Evolutionary conservation across 2,888 invertebrate genomes (phyloP), one percentile per base, ranked within the genome.

Genomic region (Limenitis camilla): DNA sequence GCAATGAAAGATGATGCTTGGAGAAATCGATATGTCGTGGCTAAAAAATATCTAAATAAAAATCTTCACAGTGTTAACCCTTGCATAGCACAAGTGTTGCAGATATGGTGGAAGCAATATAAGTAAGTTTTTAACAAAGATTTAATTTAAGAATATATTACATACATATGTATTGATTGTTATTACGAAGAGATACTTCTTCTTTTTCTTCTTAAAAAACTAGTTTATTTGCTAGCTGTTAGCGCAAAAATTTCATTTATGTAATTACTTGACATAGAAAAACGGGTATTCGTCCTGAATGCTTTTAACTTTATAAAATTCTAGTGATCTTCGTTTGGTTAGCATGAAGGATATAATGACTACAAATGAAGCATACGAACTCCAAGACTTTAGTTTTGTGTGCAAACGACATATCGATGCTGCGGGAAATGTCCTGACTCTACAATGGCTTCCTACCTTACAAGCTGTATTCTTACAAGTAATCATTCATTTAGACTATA

Each of bases 71-170:
- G 91, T 45, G 92, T 95, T 40, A 95, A 96, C 78, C 93, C 94
- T 0, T 94, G 95, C 65, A 91, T 97, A 63, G 90, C 93, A 10
- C 93, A 92, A 69, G 91, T 95, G 43, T 76, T 96, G 55, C 92
- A 92, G 68, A 88, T 96, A 47, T 97, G 96, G 96, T 92, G 92
- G 78, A 89, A 90, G 45, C 91, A 92, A 62, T 96, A 93, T 71
- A 91, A 91, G 93, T 91, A 76, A 74, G 80, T 71, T 36, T 5
- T n/a, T n/a, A 29, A n/a, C 2, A 43, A n/a, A 42, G 5, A 8
- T 30, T 48, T 27, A 10, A 27, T 7, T n/a, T n/a, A n/a, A n/a
- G n/a, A n/a, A n/a, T n/a, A n/a, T n/a, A n/a, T n/a, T n/a, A n/a
- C n/a, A n/a, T n/a, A n/a, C n/a, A n/a, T n/a, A n/a, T n/a, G n/a